Evolutionary conservation across 2,113 vertebrate genomes (phyloP), one percentile per base, ranked within the genome.

Genomic region (Redunca redunca): DNA sequence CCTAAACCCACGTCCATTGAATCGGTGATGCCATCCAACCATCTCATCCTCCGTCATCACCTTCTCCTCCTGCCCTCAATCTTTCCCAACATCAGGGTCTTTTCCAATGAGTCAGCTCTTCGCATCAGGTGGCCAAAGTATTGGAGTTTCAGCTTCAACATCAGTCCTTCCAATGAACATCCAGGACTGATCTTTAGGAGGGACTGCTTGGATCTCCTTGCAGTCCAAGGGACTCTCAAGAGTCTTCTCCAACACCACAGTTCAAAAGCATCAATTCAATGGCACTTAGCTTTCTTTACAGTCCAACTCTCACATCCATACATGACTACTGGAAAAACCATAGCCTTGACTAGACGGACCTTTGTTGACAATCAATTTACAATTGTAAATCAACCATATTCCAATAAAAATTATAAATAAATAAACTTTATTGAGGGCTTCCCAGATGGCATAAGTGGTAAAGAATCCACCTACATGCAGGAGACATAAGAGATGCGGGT

Each of bases 31-130:
- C 64, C 64, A 67, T 67, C 33, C 33, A 67, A 21, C 33, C 17
- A 36, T 67, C 33, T 67, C 4, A 36, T 21, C 64, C 64, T 67
- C 64, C 2, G 0, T 67, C 7, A 0, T 36, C 8, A 1, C 64
- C 17, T 16, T 67, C 64, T 67, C 16, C 33, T 67, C 64, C 64
- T 67, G 33, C 8, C 16, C 64, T 67, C 64, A n/a, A 10, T 19
- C 33, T n/a, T 67, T n/a, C 64, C 64, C 64, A 19, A 17, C 16
- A 67, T 19, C 64, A 67, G 16, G 8, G 64, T 67, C 64, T 67
- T 67, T 67, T 67, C 33, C 8, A 67, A 67, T 67, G 64, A 67
- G 33, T 67, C 64, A 67, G 16, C 33, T 67, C 33, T n/a, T n/a
- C 0, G 0, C 64, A 67, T 67, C 64, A 67, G 7, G 64, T 67